A percentile compares a stretch with the other conserved stretches of the same genome.
Evolutionary conservation across 2,113 vertebrate species (phyloP).

Genomic region (Turnix velox): DNA sequence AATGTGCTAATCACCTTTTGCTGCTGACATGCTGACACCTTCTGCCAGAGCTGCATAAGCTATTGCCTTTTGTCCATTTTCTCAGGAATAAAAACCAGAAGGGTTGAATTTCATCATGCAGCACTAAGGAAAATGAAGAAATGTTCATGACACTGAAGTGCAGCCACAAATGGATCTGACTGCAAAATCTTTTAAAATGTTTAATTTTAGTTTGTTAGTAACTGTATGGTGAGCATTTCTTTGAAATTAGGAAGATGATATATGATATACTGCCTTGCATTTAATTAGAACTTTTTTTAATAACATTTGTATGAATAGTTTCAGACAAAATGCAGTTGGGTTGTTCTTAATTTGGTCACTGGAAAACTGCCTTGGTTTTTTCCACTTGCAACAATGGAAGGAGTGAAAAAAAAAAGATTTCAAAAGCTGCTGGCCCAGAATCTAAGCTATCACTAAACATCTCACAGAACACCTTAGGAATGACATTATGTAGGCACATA

Average conservation of each 20-base stretch:
- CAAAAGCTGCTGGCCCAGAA: background rate
- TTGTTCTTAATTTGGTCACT: constrained; percentile 47
- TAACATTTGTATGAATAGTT: background rate
- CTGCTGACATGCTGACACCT: background rate
- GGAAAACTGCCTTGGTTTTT: constrained; percentile 6
- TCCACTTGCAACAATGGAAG: background rate
- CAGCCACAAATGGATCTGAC: background rate
- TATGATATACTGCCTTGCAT: background rate
- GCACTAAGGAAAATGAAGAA: background rate
- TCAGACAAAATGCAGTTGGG: background rate
- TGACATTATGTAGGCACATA: background rate
- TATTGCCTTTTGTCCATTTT: background rate
- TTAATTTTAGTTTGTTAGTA: constrained; percentile 18
- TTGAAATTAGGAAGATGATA: background rate
- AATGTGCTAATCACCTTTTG: background rate
- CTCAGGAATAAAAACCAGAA: background rate
- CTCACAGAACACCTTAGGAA: background rate
- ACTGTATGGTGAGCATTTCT: background rate
- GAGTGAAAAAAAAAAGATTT: background rate
- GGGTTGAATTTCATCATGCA: background rate
- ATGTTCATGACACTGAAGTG: background rate
- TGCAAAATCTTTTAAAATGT: background rate
- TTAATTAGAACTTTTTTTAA: constrained; percentile 36
- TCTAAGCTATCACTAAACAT: background rate
- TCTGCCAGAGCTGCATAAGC: background rate